Conservation (phyloP, 2,888 invertebrate genomes). For the Tipula helvola region DNA sequence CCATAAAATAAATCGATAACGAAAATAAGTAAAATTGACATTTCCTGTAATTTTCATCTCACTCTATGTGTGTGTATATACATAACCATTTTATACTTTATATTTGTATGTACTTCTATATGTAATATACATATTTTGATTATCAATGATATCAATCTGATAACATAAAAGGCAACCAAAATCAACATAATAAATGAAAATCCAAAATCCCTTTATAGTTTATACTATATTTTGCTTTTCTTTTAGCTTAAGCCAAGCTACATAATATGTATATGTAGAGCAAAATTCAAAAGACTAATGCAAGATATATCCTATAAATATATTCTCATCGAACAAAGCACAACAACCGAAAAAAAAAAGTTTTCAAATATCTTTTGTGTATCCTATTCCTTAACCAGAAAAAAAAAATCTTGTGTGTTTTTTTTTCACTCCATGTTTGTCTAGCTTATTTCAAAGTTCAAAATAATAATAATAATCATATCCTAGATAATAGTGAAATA, state of each 20-base stretch:
- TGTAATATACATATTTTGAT: not conserved
- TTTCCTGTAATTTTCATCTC: not conserved
- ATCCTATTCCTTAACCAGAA: not conserved
- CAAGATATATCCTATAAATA: not conserved
- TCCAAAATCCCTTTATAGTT: not conserved
- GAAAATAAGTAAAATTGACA: not conserved
- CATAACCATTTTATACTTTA: not conserved
- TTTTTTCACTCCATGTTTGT: not conserved
- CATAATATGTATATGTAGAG: not conserved
- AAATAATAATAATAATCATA: not conserved
- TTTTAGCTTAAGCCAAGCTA: not conserved
- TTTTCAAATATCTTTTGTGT: not conserved
- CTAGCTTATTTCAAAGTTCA: not conserved
- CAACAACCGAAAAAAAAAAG: not conserved
- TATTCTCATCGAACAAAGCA: not conserved
- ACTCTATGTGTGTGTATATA: not conserved
- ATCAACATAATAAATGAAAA: conserved; percentile 4
- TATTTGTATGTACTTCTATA: not conserved
- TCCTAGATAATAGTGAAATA: not conserved
- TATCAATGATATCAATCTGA: not conserved
- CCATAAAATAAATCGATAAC: not conserved
- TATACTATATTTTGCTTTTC: not conserved
- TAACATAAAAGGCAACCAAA: not conserved
- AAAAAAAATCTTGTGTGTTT: not conserved
- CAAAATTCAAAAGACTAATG: not conserved